phyloP scores from a whole-genome alignment of 2,797 vertebrate species.

The Salmo trutta region DNA sequence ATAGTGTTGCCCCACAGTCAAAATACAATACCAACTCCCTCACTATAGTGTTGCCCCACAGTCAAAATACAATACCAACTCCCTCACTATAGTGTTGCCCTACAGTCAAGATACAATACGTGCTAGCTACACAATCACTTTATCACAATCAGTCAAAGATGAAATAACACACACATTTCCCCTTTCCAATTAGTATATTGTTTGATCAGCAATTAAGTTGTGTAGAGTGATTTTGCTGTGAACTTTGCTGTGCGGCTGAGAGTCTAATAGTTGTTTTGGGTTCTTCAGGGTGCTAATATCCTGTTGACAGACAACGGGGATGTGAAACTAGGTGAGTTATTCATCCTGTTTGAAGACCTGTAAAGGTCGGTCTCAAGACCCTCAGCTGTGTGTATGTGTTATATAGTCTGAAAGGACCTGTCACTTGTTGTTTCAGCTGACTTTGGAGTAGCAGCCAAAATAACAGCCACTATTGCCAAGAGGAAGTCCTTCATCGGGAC shows the following conservation, averaged over 20 bases:
- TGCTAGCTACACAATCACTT: not conserved
- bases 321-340: constrained; percentile 92
- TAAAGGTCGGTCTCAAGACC: not conserved
- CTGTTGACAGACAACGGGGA: constrained; percentile 93
- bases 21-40: too few species aligned
- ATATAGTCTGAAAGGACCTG: constrained; percentile 45
- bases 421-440: constrained; percentile 81
- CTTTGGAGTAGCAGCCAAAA: constrained; percentile 98
- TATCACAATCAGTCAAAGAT: not conserved
- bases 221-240: too few species aligned
- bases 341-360: not conserved
- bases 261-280: not conserved
- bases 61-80: not conserved
- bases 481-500: constrained; percentile 99
- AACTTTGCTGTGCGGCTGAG: not conserved
- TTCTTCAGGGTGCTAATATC: constrained; percentile 93
- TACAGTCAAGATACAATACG: not conserved
- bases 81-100: not conserved
- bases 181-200: too few species aligned
- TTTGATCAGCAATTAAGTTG: too few species aligned
- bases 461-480: constrained; percentile 97
- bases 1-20: too few species aligned
- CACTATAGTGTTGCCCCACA: too few species aligned
- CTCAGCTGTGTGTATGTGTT: not conserved
- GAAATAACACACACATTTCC: too few species aligned